phyloP scores from a whole-genome alignment of 2,797 vertebrate species.

The Uromys caudimaculatus region DNA sequence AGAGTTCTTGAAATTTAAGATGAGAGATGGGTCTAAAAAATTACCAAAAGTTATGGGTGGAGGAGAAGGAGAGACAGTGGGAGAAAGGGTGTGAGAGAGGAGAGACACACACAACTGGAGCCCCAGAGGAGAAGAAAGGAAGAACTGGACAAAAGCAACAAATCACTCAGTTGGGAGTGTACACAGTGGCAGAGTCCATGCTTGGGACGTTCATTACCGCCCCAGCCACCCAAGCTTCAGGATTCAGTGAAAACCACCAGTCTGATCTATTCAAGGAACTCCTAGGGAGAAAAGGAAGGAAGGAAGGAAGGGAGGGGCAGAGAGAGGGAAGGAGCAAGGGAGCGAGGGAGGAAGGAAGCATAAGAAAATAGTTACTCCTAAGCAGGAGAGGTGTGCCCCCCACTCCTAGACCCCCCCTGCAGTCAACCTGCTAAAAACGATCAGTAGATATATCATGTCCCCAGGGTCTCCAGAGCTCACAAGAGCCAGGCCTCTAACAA shows the following conservation, averaged over 20 bases:
- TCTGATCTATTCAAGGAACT: background rate
- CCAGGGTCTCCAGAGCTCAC: background rate
- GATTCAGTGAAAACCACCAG: background rate
- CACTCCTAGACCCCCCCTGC: background rate
- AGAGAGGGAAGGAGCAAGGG: background rate
- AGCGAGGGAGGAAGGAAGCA: no score
- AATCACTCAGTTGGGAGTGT: background rate
- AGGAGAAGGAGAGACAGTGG: background rate
- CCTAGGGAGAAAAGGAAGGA: background rate
- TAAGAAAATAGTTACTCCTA: background rate
- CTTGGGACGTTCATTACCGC: no score
- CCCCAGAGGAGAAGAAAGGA: background rate
- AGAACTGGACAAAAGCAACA: background rate
- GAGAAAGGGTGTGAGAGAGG: background rate
- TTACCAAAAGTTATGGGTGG: background rate
- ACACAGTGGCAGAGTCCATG: accelerated
- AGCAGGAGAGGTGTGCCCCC: background rate
- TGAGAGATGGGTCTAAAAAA: background rate
- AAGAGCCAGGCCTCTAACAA: background rate
- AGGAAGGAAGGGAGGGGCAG: background rate
- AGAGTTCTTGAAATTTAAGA: background rate
- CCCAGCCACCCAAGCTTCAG: background rate
- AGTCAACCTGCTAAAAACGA: background rate
- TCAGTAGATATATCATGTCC: background rate
- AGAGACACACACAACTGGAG: background rate